phyloP scores from a whole-genome alignment of 2,797 vertebrate genomes.

The Sebastes dallii region DNA sequence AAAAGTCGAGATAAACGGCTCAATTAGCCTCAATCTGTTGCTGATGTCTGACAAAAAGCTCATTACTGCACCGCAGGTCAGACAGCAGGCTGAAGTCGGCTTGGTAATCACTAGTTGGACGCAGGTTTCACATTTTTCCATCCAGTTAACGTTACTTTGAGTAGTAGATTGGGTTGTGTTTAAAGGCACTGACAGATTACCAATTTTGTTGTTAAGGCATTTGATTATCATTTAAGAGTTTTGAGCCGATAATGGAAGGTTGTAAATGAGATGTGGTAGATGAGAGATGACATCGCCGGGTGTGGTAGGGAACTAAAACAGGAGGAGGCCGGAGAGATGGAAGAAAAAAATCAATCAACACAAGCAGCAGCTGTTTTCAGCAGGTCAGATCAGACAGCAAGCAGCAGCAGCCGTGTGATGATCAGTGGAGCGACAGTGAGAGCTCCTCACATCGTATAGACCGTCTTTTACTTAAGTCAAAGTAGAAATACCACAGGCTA shows the following conservation, averaged over 20 bases:
- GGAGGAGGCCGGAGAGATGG: neutral
- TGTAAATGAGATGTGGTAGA: neutral
- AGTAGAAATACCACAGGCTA: no score
- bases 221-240: neutral
- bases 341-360: neutral
- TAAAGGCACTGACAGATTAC: neutral
- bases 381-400: neutral
- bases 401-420: neutral
- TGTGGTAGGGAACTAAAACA: neutral
- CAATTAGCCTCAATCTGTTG: neutral
- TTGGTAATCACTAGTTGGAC: neutral
- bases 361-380: slow-evolving; percentile 4
- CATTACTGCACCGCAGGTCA: neutral
- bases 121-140: neutral
- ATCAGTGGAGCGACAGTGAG: neutral
- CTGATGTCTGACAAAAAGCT: neutral
- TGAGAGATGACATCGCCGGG: neutral
- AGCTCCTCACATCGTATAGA: neutral
- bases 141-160: neutral
- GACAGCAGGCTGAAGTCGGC: neutral
- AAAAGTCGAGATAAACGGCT: neutral
- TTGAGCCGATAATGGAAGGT: neutral
- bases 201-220: neutral
- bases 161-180: neutral
- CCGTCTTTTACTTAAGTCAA: neutral